Percentiles rank a stretch among this genome's conserved stretches.
phyloP scores from a whole-genome alignment of 2,797 vertebrate genomes.

The Borostomias antarcticus region DNA sequence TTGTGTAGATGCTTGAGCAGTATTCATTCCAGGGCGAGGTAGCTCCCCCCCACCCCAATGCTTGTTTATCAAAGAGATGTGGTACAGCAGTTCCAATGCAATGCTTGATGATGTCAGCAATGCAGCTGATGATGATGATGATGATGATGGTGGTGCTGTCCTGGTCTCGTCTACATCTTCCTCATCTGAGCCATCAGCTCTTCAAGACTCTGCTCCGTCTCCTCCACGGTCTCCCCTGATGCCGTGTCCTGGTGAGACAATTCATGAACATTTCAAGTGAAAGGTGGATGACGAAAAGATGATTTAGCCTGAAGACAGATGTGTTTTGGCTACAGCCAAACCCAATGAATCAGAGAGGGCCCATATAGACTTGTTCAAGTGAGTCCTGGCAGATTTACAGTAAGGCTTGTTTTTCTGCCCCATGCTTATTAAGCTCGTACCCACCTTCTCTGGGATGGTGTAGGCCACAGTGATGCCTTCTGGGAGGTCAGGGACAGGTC shows the following conservation, averaged over 20 bases:
- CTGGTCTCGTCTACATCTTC: slow-evolving; percentile 79
- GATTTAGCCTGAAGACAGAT: too few species aligned
- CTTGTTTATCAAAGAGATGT: too few species aligned
- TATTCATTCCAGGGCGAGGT: not conserved
- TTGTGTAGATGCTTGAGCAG: not conserved
- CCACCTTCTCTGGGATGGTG: slow-evolving; percentile 89
- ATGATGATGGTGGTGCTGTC: not conserved
- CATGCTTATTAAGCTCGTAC: too few species aligned
- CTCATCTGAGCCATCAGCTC: slow-evolving; percentile 97
- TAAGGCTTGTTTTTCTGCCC: too few species aligned
- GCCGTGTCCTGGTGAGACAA: slow-evolving; percentile 59
- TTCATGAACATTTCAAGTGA: too few species aligned
- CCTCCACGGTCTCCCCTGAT: slow-evolving; percentile 76
- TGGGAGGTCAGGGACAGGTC: slow-evolving; percentile 85
- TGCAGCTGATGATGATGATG: not conserved
- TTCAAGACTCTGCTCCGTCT: slow-evolving; percentile 91
- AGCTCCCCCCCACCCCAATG: too few species aligned
- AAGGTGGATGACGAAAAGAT: too few species aligned
- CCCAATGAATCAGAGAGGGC: too few species aligned
- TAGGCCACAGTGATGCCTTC: slow-evolving; percentile 95
- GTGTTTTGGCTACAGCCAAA: too few species aligned
- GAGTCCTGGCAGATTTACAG: too few species aligned
- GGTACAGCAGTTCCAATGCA: not conserved
- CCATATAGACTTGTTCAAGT: too few species aligned
- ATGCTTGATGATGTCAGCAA: not conserved